Conservation (phyloP, 2,797 vertebrate genomes). For the Sibirionetta formosa region DNA sequence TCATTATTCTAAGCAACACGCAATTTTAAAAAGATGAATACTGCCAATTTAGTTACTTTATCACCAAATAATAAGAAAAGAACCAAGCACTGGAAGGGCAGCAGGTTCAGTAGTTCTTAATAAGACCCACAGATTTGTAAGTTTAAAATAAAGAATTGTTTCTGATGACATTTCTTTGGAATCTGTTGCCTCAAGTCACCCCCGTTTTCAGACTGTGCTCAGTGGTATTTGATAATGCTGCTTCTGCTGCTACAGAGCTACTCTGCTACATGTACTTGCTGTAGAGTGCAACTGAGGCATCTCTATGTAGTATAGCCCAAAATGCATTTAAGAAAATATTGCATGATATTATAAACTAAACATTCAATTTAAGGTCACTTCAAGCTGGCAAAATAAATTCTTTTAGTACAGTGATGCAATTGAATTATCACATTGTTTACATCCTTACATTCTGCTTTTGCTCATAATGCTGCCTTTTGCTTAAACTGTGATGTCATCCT, state of each 20-base stretch:
- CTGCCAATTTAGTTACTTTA: conserved; percentile 63
- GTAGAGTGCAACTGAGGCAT: conserved; percentile 18
- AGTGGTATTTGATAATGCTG: conserved; percentile 76
- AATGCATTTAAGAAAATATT: conserved; percentile 41
- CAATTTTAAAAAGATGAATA: conserved; percentile 53
- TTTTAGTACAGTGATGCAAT: background rate
- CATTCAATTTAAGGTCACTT: background rate
- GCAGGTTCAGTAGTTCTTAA: conserved; percentile 36
- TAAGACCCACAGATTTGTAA: conserved; percentile 36
- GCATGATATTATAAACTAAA: background rate
- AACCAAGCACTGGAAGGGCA: conserved; percentile 4
- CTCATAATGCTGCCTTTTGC: background rate
- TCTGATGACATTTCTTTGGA: conserved; percentile 79
- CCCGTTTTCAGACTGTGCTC: conserved; percentile 44
- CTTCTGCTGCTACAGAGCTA: conserved; percentile 14
- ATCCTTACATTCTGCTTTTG: background rate
- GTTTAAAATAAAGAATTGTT: conserved; percentile 63
- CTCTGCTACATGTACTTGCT: background rate
- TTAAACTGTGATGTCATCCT: background rate
- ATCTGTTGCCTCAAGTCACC: conserved; percentile 59
- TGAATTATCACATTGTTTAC: background rate
- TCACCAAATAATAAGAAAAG: conserved; percentile 21
- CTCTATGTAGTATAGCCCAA: background rate
- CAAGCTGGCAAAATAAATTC: background rate
- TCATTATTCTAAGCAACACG: conserved; percentile 63